A percentile compares a stretch with the other conserved stretches of the same genome.
phyloP scores from a whole-genome alignment of 2,113 vertebrate species.

The Promerops cafer region DNA sequence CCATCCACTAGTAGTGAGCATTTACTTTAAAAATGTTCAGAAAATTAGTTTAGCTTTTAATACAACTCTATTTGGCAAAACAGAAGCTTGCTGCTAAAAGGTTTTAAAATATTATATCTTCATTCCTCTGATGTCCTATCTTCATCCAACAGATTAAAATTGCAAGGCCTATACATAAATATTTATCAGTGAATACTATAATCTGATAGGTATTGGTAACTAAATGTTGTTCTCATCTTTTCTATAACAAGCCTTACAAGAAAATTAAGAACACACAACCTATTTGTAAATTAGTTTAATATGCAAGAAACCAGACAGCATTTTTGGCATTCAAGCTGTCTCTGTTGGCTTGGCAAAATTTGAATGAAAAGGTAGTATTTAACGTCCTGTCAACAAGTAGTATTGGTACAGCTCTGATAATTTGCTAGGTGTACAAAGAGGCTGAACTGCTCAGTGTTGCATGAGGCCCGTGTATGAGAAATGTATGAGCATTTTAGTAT shows the following conservation, averaged over 20 bases:
- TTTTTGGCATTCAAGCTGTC: background rate
- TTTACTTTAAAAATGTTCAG: background rate
- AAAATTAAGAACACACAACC: background rate
- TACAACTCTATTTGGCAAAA: background rate
- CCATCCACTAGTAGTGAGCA: background rate
- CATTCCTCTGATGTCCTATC: background rate
- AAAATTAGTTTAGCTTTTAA: background rate
- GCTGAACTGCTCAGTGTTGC: background rate
- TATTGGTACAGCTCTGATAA: background rate
- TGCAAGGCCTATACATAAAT: background rate
- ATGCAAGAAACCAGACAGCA: background rate
- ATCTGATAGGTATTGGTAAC: background rate
- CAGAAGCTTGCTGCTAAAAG: background rate
- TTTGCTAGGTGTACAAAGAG: background rate
- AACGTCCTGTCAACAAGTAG: background rate
- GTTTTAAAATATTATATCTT: background rate
- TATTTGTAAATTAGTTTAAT: background rate
- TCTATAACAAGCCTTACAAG: background rate
- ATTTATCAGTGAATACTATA: background rate
- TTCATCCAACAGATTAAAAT: background rate
- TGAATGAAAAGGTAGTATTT: background rate
- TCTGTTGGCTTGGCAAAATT: background rate
- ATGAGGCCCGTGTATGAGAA: background rate
- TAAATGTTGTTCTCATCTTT: background rate
- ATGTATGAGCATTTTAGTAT: background rate